Evolutionary conservation across 2,113 vertebrate species (phyloP), one percentile per base, ranked within the genome.

Genomic region (Phoenicopterus ruber): DNA sequence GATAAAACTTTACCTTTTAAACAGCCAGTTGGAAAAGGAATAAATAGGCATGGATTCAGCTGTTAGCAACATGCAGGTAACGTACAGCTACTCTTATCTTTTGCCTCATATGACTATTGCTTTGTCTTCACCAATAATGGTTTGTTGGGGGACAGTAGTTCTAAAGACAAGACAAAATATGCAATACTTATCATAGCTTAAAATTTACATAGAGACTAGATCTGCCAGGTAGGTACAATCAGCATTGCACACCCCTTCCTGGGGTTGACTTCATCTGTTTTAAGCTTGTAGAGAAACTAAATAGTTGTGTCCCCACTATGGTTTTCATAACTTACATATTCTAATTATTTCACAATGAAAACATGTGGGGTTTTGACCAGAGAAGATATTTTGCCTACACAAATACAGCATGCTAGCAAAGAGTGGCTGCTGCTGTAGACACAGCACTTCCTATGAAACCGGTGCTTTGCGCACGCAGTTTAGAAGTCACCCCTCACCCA

Each of bases 291-390:
- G 69, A n/a, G 81, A 71, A 91, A 86, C 59, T 38, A 44, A 44
- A 49, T 8, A 70, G 19, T 49, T n/a, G 20, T 28, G 50, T 88
- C 77, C 77, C 29, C 59, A 19, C 38, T 42, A 13, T 1, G 4
- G 21, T 78, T 88, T 92, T 62, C 66, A n/a, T 29, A 66, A 77
- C 50, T 81, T 81, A 59, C 5, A 29, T 46, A 54, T n/a, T 61
- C 40, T 65, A 69, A 80, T 80, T 58, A 55, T 54, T 95, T 88
- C 86, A 58, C n/a, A 49, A 54, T 29, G 46, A 62, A 91, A 86
- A 40, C 0, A 0, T 3, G 25, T 4, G 2, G 3, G 63, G 62
- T 90, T 95, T 88, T 66, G 63, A 82, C 32, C 0, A 0, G 1
- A 63, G 82, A 66, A 59, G 42, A 5, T 79, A 52, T 61, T 91